Percentiles rank a stretch among this genome's conserved stretches.
Evolutionary conservation across 2,797 vertebrate species (phyloP).

Genomic region (Centropyge bicolor): DNA sequence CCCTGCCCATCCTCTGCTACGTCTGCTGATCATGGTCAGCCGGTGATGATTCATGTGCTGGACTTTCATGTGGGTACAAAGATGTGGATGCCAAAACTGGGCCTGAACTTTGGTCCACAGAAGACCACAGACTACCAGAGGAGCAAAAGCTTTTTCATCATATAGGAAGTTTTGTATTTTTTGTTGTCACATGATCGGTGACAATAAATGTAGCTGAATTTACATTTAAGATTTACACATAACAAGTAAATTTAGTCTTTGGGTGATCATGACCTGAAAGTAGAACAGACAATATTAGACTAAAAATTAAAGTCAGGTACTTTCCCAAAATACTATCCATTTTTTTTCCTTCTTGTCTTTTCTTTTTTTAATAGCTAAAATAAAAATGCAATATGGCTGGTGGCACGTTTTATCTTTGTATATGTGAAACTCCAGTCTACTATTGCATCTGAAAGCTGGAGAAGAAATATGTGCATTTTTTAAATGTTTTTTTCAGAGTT

Average conservation of each 20-base stretch:
- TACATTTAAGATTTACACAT: not conserved
- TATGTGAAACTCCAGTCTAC: not conserved
- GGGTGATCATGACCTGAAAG: not conserved
- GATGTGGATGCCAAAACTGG: slow-evolving; percentile 15
- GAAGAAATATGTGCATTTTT: not conserved
- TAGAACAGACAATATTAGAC: not conserved
- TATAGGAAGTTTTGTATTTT: not conserved
- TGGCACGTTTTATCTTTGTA: not conserved
- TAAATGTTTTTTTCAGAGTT: too few relatives aligned
- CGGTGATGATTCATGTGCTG: slow-evolving; percentile 13
- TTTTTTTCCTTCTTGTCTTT: too few relatives aligned
- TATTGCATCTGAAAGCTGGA: too few relatives aligned
- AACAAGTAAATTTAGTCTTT: not conserved
- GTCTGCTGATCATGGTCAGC: slow-evolving; percentile 21
- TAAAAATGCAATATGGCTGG: not conserved
- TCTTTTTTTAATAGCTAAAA: not conserved
- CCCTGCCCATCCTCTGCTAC: slow-evolving; percentile 13
- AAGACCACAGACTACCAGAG: not conserved
- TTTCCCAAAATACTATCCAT: not conserved
- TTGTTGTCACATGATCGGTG: not conserved
- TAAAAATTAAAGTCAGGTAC: not conserved
- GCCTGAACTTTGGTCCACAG: not conserved
- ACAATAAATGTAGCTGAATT: not conserved
- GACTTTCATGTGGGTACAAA: slow-evolving; percentile 1
- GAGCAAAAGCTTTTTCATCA: not conserved